Conservation (phyloP, 2,888 invertebrate genomes). For the Synanthedon andrenaeformis region DNA sequence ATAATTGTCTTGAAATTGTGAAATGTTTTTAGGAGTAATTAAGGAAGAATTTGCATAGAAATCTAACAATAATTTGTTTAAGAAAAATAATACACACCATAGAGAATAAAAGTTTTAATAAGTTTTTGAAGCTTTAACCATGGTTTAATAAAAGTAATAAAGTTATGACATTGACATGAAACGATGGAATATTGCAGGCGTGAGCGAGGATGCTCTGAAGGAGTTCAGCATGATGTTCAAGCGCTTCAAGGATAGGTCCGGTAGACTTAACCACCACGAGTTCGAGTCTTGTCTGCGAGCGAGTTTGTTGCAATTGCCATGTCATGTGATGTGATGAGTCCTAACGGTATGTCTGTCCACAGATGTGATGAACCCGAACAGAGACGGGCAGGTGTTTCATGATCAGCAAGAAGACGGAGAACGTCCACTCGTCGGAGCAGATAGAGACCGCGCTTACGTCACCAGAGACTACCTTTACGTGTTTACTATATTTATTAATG, state of each 20-base stretch:
- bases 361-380: slow-evolving; percentile 91
- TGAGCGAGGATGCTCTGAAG: slow-evolving; percentile 81
- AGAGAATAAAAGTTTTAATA: neutral
- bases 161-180: too few species aligned
- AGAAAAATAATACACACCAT: too few species aligned
- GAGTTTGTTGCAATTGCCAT: slow-evolving; percentile 36
- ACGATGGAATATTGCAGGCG: slow-evolving; percentile 55
- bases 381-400: slow-evolving; percentile 99
- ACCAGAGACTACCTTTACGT: slow-evolving; percentile 98
- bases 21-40: too few species aligned
- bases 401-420: slow-evolving; percentile 99
- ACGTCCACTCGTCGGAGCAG: slow-evolving; percentile 98
- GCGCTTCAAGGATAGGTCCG: slow-evolving; percentile 99
- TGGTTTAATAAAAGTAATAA: too few species aligned
- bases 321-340: neutral
- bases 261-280: slow-evolving; percentile 84
- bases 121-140: too few species aligned
- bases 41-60: too few species aligned
- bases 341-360: slow-evolving; percentile 7
- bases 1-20: too few species aligned
- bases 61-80: too few species aligned
- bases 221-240: slow-evolving; percentile 99
- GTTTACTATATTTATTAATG: slow-evolving; percentile 61
- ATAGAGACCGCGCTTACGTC: slow-evolving; percentile 98
- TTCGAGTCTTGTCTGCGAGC: slow-evolving; percentile 98